Percentiles rank a stretch among this genome's conserved stretches.
phyloP scores from a whole-genome alignment of 2,797 vertebrate genomes.

The Holocentrus rufus region DNA sequence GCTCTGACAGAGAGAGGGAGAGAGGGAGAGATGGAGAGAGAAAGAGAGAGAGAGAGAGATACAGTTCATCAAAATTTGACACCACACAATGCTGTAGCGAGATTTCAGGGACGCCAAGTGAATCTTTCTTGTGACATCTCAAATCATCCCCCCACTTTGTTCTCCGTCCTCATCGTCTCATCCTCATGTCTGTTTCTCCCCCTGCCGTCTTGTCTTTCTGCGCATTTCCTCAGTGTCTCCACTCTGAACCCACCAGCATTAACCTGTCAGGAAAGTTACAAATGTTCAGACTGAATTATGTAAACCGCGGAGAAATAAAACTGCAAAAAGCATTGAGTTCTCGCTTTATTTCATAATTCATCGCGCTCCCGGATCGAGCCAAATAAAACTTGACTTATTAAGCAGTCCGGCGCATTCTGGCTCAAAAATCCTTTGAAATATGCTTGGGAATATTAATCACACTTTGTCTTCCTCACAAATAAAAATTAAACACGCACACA shows the following conservation, averaged over 20 bases:
- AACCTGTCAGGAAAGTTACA: constrained; percentile 74
- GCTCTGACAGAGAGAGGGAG: constrained; percentile 19
- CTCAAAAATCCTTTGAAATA: constrained; percentile 59
- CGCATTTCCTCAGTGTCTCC: constrained; percentile 63
- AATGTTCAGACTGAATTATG: constrained; percentile 73
- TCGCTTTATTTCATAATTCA: constrained; percentile 76
- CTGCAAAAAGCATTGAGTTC: constrained; percentile 53
- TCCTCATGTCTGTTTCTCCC: constrained; percentile 62
- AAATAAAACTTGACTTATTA: constrained; percentile 69
- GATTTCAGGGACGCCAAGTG: constrained; percentile 54
- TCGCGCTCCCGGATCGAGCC: constrained; percentile 57
- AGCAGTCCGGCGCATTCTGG: constrained; percentile 53
- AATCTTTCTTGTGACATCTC: constrained; percentile 66
- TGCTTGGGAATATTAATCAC: constrained; percentile 61
- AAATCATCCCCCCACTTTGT: constrained; percentile 61
- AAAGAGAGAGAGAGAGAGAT: constrained; percentile 9
- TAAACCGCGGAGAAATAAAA: constrained; percentile 68
- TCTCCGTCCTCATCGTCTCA: constrained; percentile 62
- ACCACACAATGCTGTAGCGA: constrained; percentile 29
- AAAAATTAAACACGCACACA: constrained; percentile 39
- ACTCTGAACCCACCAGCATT: constrained; percentile 72
- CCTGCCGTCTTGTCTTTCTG: constrained; percentile 62
- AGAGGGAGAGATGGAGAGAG: constrained; percentile 12
- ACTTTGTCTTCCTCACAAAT: constrained; percentile 61
- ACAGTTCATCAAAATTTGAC: constrained; percentile 60